Evolutionary conservation across 2,113 vertebrate species (phyloP).

Genomic region (Pomatostomus ruficeps): DNA sequence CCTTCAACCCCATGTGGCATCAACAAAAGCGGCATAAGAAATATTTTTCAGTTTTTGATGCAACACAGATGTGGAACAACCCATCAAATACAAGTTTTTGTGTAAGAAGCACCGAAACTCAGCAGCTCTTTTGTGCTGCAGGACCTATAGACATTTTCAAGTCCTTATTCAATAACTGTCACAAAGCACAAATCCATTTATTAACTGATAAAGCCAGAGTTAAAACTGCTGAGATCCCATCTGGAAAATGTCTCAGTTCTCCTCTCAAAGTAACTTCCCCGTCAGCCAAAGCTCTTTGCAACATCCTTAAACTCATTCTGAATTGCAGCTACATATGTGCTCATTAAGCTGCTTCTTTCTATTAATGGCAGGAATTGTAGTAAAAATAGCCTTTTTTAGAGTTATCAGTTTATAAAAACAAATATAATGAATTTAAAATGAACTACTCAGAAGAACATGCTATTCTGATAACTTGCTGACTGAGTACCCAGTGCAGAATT

Average conservation of each 20-base stretch:
- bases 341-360: neutral
- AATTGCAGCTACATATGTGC: neutral
- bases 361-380: neutral
- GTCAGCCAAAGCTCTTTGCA: neutral
- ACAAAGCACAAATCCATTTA: neutral
- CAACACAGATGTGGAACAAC: neutral
- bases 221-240: neutral
- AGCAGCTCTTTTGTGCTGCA: neutral
- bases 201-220: neutral
- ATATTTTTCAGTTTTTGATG: neutral
- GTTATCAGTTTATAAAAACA: neutral
- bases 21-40: neutral
- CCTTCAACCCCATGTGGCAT: neutral
- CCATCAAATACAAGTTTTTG: neutral
- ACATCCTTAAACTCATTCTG: neutral
- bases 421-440: neutral
- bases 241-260: neutral
- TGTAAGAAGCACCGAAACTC: neutral
- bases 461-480: neutral
- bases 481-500: neutral
- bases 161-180: neutral
- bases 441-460: neutral
- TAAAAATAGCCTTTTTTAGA: neutral
- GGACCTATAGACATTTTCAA: neutral
- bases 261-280: neutral